Percentiles rank a stretch among this genome's conserved stretches.
Conservation (phyloP, 2,797 vertebrate species). For the Huso huso region DNA sequence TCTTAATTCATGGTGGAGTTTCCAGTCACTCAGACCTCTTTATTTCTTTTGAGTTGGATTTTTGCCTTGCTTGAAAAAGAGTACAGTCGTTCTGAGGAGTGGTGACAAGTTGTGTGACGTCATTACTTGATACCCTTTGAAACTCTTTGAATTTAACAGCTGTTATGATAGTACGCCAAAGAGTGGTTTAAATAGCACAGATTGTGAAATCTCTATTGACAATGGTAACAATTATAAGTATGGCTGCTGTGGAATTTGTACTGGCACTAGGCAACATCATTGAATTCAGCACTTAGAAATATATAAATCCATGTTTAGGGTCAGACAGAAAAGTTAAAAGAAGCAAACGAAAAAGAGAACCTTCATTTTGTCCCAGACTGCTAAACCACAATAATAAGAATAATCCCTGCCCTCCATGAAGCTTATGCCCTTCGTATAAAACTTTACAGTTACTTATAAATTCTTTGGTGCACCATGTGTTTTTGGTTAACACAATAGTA, state of each 20-base stretch:
- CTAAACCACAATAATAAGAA: neutral
- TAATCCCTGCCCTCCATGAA: neutral
- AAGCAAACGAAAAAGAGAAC: neutral
- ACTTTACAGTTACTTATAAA: slow-evolving; percentile 8
- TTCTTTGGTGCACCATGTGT: slow-evolving; percentile 1
- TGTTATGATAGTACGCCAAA: too few species aligned
- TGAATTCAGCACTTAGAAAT: neutral
- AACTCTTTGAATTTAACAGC: too few species aligned
- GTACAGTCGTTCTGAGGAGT: too few species aligned
- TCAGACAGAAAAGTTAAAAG: too few species aligned
- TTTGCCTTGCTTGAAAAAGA: too few species aligned
- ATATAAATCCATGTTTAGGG: neutral
- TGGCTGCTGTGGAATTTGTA: neutral
- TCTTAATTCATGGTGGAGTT: too few species aligned
- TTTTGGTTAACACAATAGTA: neutral
- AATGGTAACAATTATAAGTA: neutral
- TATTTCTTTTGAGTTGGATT: too few species aligned
- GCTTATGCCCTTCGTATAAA: neutral
- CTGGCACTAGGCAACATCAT: neutral
- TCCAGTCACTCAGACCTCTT: too few species aligned
- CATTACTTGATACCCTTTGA: too few species aligned
- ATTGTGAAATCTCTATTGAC: neutral
- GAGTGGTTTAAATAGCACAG: too few species aligned
- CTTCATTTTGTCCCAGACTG: neutral
- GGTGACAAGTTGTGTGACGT: too few species aligned